Evolutionary conservation across 37 sponge, comb jelly and placozoan genomes (phyloP), one percentile per base, ranked within the genome.

Genomic region (Ephydatia muelleri): DNA sequence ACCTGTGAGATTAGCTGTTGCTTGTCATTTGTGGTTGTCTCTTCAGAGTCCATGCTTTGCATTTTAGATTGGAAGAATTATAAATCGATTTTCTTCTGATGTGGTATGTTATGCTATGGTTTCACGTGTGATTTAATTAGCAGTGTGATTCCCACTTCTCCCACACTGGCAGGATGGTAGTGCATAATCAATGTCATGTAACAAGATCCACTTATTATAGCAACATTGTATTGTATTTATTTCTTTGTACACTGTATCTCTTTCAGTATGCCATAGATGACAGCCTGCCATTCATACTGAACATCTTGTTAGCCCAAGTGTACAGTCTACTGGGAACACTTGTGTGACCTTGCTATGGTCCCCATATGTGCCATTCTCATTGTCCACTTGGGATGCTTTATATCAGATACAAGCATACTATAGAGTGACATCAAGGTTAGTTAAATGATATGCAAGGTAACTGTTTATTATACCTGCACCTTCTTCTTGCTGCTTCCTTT

Each of bases 231-330:
- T 13, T 19, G 19, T 6, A 13, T 30, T 40, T 69, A 23, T 47
- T 79, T 27, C 4, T 22, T 75, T 68, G 1, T 32, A 35, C 69
- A n/a, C n/a, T n/a, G n/a, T n/a, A n/a, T n/a, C n/a, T n/a, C n/a
- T n/a, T n/a, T n/a, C n/a, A 96, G 93, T 97, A 95, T 35, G 84
- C 97, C 49, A 95, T 99, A 77, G 99, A 99, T 77, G 94, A 93
- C 80, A 84, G 86, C 31, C 92, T 99, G 8, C 99, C 99, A 22
- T 99, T 99, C 86, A 95, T 91, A 38, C 49, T 97, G 73, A 99
- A 99, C 85, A 97, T 97, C 83, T 80, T 99, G 31, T 85, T 99
- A 75, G 93, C 99, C 8, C 95, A 96, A 74, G 23, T 95, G 36
- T 99, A 88, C 68, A 87, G 90, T 29, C 83, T 99, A 29, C 49